Evolutionary conservation across 2,113 vertebrate species (phyloP), one percentile per base, ranked within the genome.

Genomic region (Platichthys flesus): DNA sequence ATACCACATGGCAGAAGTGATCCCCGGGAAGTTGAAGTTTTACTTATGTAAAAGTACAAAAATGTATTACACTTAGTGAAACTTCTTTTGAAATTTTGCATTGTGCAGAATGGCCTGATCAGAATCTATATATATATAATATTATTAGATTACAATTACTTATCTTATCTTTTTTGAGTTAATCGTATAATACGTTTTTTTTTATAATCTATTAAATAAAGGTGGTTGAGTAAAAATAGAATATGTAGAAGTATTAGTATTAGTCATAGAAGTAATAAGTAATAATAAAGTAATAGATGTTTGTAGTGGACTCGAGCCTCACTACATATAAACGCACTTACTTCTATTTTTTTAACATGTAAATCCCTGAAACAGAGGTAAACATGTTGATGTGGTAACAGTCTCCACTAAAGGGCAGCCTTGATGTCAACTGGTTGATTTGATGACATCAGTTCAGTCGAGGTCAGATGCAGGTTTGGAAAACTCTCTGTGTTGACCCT

Each of bases 381-480:
- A 85, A 84, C 78, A 83, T 45, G 55, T 0, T 12, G 56, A 31
- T 31, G 28, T 37, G 47, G 76, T 35, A 31, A 31, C 31, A 7
- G 5, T 5, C 31, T 31, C 31, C 31, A 31, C 31, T 31, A 31
- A 31, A 31, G 31, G 6, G 51, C 26, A 57, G 35, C 69, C 59
- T 83, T 71, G 9, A 78, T 35, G 23, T 74, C 67, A 12, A 49
- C 31, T 8, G 18, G 21, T 13, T 77, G 4, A 4, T 68, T 24
- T 82, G 76, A 85, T 80, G 61, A 24, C 21, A 37, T 9, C 23
- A 24, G 40, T 54, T 49, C 12, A 80, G 58, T 69, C 64, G 74
- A 83, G 86, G 86, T 70, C 88, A 80, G 61, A n/a, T 24, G n/a
- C 9, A 49, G 57, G 45, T 78, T 82, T 37, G 35, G 35, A 37